Evolutionary conservation across 1,140 invertebrate species (phyloP), one percentile per base, ranked within the genome.

Genomic region (Trissolcus basalis): DNA sequence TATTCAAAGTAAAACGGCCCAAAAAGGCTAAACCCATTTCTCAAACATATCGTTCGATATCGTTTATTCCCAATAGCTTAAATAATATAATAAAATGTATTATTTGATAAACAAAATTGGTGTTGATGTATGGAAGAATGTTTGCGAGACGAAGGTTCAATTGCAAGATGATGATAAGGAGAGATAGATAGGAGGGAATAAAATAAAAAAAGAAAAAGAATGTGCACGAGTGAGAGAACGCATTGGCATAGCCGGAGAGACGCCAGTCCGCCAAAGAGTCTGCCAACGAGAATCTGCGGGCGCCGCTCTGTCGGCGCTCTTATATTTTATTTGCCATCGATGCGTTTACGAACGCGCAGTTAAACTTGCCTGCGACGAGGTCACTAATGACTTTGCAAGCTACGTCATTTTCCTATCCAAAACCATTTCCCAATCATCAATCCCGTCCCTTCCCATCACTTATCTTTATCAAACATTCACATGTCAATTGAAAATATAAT

Each of bases 201-300:
- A 44, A 4, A n/a, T 2, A 4, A 13, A 12, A 45, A 50, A 36
- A 36, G 27, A 35, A 32, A 13, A n/a, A 35, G 61, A 39, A 63
- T 43, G n/a, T 41, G 50, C 12, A 53, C n/a, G 67, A 65, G 58
- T 49, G 39, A 68, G 73, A 73, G 70, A 69, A 79, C 77, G 70
- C 60, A 70, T 65, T 76, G 72, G 76, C 70, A 67, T 33, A 76
- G 72, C 72, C 72, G 65, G 54, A 69, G 65, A 55, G 65, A 70
- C 70, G 67, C 70, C 65, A 63, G 54, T 63, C 72, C 77, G 77
- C 73, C 77, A 72, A 73, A 72, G 72, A 79, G 78, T 80, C 78
- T 77, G 78, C 69, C 64, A 73, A 68, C 60, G 72, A 59, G 69
- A 73, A 70, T 59, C 61, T 71, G 56, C 41, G 50, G 78, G 78